Percentiles rank a stretch among this genome's conserved stretches.
These are phyloP conservation scores for Mesorhabditis sp. DNA, from an alignment of 2,888 invertebrate genomes.

Conservation along the genomic window DNA sequence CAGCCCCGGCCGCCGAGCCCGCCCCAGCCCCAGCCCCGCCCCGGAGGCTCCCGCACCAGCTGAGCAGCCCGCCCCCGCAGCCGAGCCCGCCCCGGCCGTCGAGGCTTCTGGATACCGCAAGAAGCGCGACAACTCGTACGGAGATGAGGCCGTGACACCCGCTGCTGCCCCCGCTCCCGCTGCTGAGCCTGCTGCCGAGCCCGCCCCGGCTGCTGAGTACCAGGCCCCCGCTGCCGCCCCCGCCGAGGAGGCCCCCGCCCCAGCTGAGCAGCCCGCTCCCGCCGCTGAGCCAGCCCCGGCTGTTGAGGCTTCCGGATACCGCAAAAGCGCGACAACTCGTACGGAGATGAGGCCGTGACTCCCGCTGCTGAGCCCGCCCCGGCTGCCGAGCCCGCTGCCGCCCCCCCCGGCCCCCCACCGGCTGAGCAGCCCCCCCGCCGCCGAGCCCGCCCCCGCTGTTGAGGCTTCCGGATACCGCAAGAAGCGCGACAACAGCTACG, in stretches of 20 bases:
- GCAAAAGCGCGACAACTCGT: slow-evolving; percentile 27
- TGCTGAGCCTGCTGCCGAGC: neutral
- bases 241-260: slow-evolving; percentile 3
- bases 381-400: slow-evolving; percentile 8
- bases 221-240: slow-evolving; percentile 3
- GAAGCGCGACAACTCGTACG: slow-evolving; percentile 29
- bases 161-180: slow-evolving; percentile 13
- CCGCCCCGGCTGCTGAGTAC: neutral
- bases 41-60: neutral
- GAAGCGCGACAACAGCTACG: slow-evolving; percentile 30
- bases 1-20: neutral
- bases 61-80: neutral
- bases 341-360: slow-evolving; percentile 31
- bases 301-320: slow-evolving; percentile 29
- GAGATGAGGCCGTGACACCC: slow-evolving; percentile 30
- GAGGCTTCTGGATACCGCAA: slow-evolving; percentile 28
- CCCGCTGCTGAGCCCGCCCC: slow-evolving; percentile 22
- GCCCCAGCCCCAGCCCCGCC: neutral
- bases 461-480: slow-evolving; percentile 28
- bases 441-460: slow-evolving; percentile 11
- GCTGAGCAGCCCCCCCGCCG: slow-evolving; percentile 13
- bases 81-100: slow-evolving; percentile 13
- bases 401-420: slow-evolving; percentile 16
- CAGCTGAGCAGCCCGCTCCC: neutral
- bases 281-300: neutral